Evolutionary conservation across 2,888 invertebrate genomes (phyloP).

Genomic region (Tryphoninae sp.): DNA sequence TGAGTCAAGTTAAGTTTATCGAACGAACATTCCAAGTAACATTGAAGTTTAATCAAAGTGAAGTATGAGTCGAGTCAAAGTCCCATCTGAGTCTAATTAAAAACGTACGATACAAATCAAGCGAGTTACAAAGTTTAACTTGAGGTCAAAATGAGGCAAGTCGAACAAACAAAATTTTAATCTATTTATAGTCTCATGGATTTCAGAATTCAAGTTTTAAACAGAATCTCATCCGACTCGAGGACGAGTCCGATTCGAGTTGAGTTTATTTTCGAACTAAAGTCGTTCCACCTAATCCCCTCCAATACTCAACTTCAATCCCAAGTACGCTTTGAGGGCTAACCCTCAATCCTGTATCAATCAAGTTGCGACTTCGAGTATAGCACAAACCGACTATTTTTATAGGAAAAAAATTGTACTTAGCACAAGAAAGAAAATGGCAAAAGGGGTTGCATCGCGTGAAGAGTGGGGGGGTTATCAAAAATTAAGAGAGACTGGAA

Average conservation of each 20-base stretch:
- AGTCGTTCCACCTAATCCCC: too few relatives aligned
- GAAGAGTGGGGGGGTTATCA: not conserved
- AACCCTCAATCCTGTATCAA: too few relatives aligned
- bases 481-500: not conserved
- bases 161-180: not conserved
- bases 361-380: not conserved
- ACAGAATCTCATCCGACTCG: too few relatives aligned
- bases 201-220: not conserved
- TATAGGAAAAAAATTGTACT: not conserved
- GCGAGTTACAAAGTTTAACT: not conserved
- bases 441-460: not conserved
- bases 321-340: not conserved
- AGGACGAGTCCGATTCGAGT: too few relatives aligned
- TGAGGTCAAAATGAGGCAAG: not conserved
- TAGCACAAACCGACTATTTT: not conserved
- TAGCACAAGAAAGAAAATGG: not conserved
- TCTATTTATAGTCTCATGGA: not conserved
- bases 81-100: not conserved
- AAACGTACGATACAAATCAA: not conserved
- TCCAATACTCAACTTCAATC: not conserved
- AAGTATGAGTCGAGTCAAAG: not conserved
- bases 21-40: not conserved
- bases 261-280: not conserved
- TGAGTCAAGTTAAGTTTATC: not conserved
- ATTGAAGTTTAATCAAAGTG: not conserved